A percentile compares a stretch with the other conserved stretches of the same genome.
phyloP scores from a whole-genome alignment of 2,888 invertebrate genomes.

The Crioceris asparagi region DNA sequence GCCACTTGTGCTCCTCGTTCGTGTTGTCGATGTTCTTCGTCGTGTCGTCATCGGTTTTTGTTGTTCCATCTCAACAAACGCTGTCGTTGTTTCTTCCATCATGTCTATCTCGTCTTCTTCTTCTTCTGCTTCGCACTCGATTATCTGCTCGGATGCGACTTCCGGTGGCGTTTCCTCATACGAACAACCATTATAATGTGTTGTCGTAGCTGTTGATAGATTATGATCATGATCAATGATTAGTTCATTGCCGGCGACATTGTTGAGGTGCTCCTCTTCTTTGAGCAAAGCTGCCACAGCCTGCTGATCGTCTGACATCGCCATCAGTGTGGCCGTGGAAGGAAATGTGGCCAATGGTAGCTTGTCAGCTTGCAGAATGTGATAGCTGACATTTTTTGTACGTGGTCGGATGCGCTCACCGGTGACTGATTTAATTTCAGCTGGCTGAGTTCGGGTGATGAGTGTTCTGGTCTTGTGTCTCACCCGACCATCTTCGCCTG shows the following conservation, averaged over 20 bases:
- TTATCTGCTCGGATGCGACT: conserved; percentile 29
- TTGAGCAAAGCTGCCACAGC: conserved; percentile 30
- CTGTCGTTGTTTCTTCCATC: conserved; percentile 22
- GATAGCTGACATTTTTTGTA: conserved; percentile 55
- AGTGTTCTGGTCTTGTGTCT: conserved; percentile 48
- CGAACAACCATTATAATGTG: too few species aligned
- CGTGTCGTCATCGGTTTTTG: conserved; percentile 16
- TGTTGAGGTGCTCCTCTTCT: conserved; percentile 13
- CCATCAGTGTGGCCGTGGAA: conserved; percentile 23
- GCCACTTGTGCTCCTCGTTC: conserved; percentile 21
- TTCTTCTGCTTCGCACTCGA: conserved; percentile 25
- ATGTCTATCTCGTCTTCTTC: conserved; percentile 5
- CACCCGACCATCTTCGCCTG: conserved; percentile 42
- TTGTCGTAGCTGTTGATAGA: too few species aligned
- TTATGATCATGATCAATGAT: too few species aligned
- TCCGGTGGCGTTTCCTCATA: too few species aligned
- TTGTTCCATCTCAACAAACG: conserved; percentile 21
- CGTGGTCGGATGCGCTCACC: conserved; percentile 46
- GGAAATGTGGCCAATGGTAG: conserved; percentile 44
- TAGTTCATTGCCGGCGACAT: neutral
- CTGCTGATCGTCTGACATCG: conserved; percentile 27
- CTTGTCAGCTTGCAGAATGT: conserved; percentile 44
- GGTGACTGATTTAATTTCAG: conserved; percentile 38
- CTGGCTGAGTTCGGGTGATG: conserved; percentile 43
- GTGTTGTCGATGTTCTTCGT: conserved; percentile 14